These are phyloP conservation scores for Unio pictorum DNA, from an alignment of 2,888 invertebrate species.

Conservation along the genomic window DNA sequence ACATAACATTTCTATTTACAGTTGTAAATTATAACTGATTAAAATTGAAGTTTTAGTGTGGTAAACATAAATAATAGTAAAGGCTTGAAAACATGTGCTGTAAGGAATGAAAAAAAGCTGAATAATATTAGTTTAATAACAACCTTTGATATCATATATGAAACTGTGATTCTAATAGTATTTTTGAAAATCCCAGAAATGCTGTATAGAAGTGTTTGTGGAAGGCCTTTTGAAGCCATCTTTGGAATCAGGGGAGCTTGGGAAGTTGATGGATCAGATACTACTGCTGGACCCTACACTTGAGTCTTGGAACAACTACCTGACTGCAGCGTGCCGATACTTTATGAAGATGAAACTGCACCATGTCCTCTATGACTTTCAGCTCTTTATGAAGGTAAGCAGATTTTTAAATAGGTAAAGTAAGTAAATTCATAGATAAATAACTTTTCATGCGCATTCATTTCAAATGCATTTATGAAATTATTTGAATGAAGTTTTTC, in stretches of 20 bases:
- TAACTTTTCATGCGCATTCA: too few relatives aligned
- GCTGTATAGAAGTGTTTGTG: constrained; percentile 67
- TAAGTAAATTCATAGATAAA: too few relatives aligned
- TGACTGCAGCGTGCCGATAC: constrained; percentile 68
- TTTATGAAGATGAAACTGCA: constrained; percentile 62
- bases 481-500: too few relatives aligned
- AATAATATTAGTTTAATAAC: too few relatives aligned
- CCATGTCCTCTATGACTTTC: constrained; percentile 69
- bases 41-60: too few relatives aligned
- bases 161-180: not conserved
- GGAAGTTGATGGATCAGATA: constrained; percentile 64
- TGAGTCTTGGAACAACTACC: constrained; percentile 62
- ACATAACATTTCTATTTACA: too few relatives aligned
- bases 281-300: constrained; percentile 64
- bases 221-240: constrained; percentile 67
- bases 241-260: constrained; percentile 60
- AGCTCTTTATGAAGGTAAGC: constrained; percentile 71
- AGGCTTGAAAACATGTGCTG: too few relatives aligned
- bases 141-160: not conserved
- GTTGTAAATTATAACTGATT: too few relatives aligned
- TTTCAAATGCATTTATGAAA: too few relatives aligned
- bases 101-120: too few relatives aligned
- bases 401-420: too few relatives aligned
- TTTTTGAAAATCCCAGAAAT: constrained; percentile 47
- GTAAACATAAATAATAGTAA: too few relatives aligned